phyloP scores from a whole-genome alignment of 2,113 vertebrate genomes.

The Anhinga anhinga region DNA sequence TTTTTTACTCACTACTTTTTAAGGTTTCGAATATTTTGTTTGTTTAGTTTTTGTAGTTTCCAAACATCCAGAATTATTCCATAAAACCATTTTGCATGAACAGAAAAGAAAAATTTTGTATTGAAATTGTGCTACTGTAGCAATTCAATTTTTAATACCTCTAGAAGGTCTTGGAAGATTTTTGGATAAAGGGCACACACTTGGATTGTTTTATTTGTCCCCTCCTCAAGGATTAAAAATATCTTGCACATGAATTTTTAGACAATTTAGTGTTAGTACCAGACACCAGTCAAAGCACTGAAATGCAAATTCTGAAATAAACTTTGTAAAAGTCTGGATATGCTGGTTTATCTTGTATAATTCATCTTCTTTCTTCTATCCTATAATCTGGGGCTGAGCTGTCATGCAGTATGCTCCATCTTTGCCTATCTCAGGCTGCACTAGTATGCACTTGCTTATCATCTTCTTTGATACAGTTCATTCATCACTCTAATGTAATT shows the following conservation, averaged over 20 bases:
- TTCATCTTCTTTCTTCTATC: neutral
- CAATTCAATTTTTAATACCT: neutral
- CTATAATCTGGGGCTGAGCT: neutral
- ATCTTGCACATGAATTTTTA: neutral
- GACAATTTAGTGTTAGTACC: neutral
- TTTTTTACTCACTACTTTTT: neutral
- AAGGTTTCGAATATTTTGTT: neutral
- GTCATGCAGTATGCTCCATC: neutral
- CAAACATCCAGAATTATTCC: neutral
- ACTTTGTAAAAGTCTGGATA: neutral
- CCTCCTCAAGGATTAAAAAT: neutral
- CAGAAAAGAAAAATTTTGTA: neutral
- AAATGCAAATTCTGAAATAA: neutral
- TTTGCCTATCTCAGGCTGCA: neutral
- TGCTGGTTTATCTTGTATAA: neutral
- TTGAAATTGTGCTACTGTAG: neutral
- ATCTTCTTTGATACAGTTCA: neutral
- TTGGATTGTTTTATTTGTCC: neutral
- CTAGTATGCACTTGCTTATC: neutral
- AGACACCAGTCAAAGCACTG: neutral
- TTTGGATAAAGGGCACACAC: neutral
- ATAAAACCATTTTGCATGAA: neutral
- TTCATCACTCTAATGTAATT: slow-evolving; percentile 5
- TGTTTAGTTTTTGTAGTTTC: neutral
- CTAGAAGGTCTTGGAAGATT: neutral